These are phyloP conservation scores for Heliconius nattereri DNA, from an alignment of 1,140 invertebrate species.

Conservation along the genomic window DNA sequence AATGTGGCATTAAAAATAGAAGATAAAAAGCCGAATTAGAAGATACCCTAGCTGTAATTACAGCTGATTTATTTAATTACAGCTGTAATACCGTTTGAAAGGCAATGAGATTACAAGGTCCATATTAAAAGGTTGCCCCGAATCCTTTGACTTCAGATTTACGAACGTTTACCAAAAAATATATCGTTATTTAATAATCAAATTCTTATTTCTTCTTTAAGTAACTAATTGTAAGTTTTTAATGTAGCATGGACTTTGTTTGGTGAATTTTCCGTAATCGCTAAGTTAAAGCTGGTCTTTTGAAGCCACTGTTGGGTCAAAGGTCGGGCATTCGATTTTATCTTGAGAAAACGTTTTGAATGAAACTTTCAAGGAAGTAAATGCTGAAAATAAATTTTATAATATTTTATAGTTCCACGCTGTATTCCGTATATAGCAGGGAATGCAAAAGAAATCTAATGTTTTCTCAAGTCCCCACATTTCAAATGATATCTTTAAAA, in stretches of 20 bases:
- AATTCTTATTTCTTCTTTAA: not conserved
- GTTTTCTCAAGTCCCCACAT: no score
- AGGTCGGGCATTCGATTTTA: not conserved
- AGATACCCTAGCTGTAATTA: conserved; percentile 41
- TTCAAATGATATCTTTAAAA: no score
- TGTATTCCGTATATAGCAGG: no score
- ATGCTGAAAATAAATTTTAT: no score
- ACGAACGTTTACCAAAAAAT: conserved; percentile 30
- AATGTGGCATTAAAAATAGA: not conserved
- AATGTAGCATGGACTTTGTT: not conserved
- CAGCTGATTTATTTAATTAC: conserved; percentile 53
- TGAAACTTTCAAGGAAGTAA: no score
- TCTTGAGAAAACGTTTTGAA: no score
- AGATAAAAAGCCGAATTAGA: not conserved
- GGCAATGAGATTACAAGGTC: conserved; percentile 48
- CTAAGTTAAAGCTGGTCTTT: not conserved
- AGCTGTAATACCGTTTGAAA: conserved; percentile 44
- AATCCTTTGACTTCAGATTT: conserved; percentile 40
- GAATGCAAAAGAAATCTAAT: no score
- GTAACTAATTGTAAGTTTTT: not conserved
- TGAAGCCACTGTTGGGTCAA: not conserved
- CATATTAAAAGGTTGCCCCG: conserved; percentile 29
- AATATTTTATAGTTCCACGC: no score
- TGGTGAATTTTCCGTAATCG: not conserved
- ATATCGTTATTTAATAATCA: conserved; percentile 34